These are phyloP conservation scores for Catharus ustulatus DNA, from an alignment of 2,797 vertebrate genomes.

Conservation along the genomic window DNA sequence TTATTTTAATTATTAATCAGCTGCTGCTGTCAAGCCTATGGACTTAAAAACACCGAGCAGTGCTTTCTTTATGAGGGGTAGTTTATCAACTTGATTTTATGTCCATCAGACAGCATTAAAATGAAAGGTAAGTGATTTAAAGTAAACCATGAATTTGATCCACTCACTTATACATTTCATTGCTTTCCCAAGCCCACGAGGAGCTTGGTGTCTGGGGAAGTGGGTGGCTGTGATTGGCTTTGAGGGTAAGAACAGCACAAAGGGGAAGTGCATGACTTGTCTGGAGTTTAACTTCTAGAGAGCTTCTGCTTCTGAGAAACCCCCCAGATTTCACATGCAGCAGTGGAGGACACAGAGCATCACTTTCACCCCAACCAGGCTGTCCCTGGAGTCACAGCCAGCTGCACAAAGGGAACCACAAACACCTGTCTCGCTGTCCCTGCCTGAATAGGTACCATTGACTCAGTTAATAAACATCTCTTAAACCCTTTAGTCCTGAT, in stretches of 20 bases:
- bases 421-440: neutral
- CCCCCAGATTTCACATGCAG: neutral
- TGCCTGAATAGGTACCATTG: neutral
- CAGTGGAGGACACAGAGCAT: neutral
- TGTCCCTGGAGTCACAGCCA: neutral
- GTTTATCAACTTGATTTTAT: neutral
- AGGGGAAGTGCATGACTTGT: rapidly evolving
- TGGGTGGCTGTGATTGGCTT: neutral
- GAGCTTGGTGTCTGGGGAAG: neutral
- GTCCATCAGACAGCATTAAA: neutral
- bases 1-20: conserved; percentile 48
- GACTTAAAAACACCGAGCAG: neutral
- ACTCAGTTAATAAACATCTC: neutral
- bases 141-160: neutral
- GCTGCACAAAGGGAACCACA: neutral
- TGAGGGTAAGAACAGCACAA: neutral
- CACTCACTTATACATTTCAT: neutral
- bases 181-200: neutral
- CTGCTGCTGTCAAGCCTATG: neutral
- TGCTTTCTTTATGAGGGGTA: neutral
- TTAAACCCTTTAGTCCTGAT: neutral
- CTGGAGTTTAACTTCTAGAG: neutral
- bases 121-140: neutral
- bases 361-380: neutral
- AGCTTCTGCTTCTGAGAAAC: neutral